Conservation (phyloP, 1,140 invertebrate genomes). For the Diorhabda carinulata region DNA sequence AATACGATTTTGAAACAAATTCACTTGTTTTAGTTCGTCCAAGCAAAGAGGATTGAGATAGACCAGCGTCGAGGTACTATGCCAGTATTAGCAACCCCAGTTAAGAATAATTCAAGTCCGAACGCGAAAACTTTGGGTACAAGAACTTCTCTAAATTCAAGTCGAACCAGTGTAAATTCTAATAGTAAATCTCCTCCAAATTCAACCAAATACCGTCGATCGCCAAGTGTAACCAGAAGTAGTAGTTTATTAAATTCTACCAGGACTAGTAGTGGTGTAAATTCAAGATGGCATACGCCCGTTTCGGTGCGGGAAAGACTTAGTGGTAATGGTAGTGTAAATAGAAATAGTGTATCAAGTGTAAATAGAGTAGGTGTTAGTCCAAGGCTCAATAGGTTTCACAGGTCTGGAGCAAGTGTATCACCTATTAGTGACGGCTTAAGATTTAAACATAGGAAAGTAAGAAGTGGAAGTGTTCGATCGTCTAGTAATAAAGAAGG, state of each 20-base stretch:
- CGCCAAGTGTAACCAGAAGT: neutral
- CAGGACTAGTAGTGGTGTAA: neutral
- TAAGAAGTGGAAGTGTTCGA: neutral
- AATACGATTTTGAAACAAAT: neutral
- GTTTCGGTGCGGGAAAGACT: neutral
- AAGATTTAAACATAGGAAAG: neutral
- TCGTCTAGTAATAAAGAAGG: neutral
- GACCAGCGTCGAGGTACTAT: slow-evolving; percentile 47
- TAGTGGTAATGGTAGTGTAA: neutral
- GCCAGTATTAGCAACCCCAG: slow-evolving; percentile 1
- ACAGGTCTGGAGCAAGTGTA: neutral
- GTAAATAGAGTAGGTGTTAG: slow-evolving; percentile 4
- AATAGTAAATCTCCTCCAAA: slow-evolving; percentile 1
- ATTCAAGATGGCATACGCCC: neutral
- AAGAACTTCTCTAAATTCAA: neutral
- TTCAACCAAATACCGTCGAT: neutral
- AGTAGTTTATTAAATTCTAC: neutral
- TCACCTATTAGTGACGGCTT: neutral
- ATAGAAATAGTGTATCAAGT: slow-evolving; percentile 1
- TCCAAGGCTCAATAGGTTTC: neutral
- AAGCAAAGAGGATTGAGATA: slow-evolving; percentile 59
- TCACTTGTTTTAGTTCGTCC: slow-evolving; percentile 47
- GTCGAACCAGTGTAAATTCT: neutral
- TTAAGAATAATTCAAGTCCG: neutral
- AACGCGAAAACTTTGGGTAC: neutral